Percentiles rank a stretch among this genome's conserved stretches.
Evolutionary conservation across 2,797 vertebrate genomes (phyloP).

Genomic region (Gambelia wislizenii): DNA sequence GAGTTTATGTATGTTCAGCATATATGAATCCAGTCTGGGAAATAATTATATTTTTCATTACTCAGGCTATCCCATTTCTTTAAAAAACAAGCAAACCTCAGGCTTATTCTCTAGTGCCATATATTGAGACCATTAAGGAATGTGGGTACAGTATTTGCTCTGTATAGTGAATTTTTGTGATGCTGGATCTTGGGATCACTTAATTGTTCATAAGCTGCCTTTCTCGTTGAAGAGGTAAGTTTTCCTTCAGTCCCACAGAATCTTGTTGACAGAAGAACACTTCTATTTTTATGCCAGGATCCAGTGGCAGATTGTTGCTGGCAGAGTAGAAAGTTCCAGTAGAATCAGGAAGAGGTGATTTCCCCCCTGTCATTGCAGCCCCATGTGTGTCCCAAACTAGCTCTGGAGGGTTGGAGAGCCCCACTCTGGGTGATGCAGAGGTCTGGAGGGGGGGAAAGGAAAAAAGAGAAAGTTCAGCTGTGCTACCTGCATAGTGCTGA

Average conservation of each 20-base stretch:
- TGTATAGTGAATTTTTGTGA: slow-evolving; percentile 7
- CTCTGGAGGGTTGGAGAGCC: background rate
- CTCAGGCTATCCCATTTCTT: slow-evolving; percentile 43
- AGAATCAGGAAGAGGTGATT: background rate
- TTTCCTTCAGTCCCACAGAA: slow-evolving; percentile 3
- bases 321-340: background rate
- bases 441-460: background rate
- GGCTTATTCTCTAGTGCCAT: slow-evolving; percentile 68
- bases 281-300: background rate
- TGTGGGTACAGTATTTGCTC: slow-evolving; percentile 34
- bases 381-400: background rate
- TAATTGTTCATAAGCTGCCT: slow-evolving; percentile 44
- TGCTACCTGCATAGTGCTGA: background rate
- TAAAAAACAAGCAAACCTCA: slow-evolving; percentile 39
- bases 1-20: slow-evolving; percentile 48
- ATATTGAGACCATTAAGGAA: slow-evolving; percentile 51
- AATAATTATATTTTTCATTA: slow-evolving; percentile 54
- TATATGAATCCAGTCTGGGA: slow-evolving; percentile 57
- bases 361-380: no score
- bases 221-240: slow-evolving; percentile 31
- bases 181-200: slow-evolving; percentile 50
- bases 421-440: background rate
- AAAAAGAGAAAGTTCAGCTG: background rate
- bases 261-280: background rate
- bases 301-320: background rate